phyloP scores from a whole-genome alignment of 2,797 vertebrate genomes.

The Catamblyrhynchus diadema region DNA sequence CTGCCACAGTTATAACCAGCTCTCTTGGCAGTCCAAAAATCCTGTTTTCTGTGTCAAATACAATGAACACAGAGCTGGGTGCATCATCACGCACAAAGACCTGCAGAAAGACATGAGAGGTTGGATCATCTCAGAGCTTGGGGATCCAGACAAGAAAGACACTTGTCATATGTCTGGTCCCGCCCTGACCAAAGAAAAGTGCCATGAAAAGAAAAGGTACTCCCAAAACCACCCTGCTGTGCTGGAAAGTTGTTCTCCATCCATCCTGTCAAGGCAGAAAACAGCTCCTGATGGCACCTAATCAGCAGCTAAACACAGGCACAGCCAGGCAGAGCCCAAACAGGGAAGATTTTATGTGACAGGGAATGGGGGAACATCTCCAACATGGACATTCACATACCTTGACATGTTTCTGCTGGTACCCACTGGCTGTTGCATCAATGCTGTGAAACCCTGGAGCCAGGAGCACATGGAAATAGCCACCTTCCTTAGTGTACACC shows the following conservation, averaged over 20 bases:
- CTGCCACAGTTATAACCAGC: constrained; percentile 93
- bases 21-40: constrained; percentile 93
- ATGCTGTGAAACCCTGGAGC: constrained; percentile 90
- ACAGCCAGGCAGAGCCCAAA: neutral
- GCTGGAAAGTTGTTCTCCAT: neutral
- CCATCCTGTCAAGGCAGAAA: neutral
- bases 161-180: neutral
- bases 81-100: constrained; percentile 87
- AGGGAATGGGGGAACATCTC: neutral
- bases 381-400: constrained; percentile 38
- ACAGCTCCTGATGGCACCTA: neutral
- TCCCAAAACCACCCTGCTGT: neutral
- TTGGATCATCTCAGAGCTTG: neutral
- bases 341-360: neutral
- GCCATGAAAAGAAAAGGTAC: neutral
- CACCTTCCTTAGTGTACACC: constrained; percentile 84
- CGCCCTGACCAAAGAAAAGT: neutral
- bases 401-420: constrained; percentile 89
- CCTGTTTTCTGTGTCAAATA: constrained; percentile 91
- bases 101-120: constrained; percentile 64
- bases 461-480: constrained; percentile 91
- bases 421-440: constrained; percentile 89
- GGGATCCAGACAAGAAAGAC: neutral
- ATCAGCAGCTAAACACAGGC: neutral
- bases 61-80: constrained; percentile 83